These are phyloP conservation scores for Hirtodrosophila trivittata DNA, from an alignment of 2,888 invertebrate genomes.

Conservation along the genomic window DNA sequence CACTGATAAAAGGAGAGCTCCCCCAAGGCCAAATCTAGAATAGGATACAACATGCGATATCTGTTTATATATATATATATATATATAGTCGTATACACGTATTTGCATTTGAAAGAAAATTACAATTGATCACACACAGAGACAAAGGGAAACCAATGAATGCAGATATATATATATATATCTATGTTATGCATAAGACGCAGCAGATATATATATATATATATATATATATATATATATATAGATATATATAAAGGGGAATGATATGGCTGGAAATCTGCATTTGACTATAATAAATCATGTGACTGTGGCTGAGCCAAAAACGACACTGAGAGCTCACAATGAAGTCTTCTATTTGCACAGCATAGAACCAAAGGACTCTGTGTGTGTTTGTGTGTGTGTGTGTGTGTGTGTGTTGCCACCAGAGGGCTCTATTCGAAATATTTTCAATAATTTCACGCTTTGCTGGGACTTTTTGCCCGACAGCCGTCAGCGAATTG, in stretches of 20 bases:
- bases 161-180: slow-evolving; percentile 16
- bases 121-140: slow-evolving; percentile 70
- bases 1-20: slow-evolving; percentile 12
- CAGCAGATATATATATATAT: slow-evolving; percentile 1
- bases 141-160: slow-evolving; percentile 15
- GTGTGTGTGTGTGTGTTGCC: slow-evolving; percentile 6
- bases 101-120: slow-evolving; percentile 79
- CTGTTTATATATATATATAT: neutral
- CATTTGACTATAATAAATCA: slow-evolving; percentile 78
- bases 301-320: slow-evolving; percentile 51
- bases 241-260: slow-evolving; percentile 8
- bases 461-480: slow-evolving; percentile 64
- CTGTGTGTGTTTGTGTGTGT: slow-evolving; percentile 9
- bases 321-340: slow-evolving; percentile 7
- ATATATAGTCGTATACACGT: slow-evolving; percentile 11
- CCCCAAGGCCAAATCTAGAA: slow-evolving; percentile 42
- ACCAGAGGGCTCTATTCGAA: slow-evolving; percentile 21
- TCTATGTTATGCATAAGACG: neutral
- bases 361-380: slow-evolving; percentile 25
- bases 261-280: slow-evolving; percentile 64
- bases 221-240: neutral
- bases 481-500: slow-evolving; percentile 35
- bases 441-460: slow-evolving; percentile 77
- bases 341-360: slow-evolving; percentile 11
- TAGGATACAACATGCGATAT: slow-evolving; percentile 10